These are phyloP conservation scores for Phoxinus phoxinus DNA, from an alignment of 2,113 vertebrate genomes.

Conservation along the genomic window DNA sequence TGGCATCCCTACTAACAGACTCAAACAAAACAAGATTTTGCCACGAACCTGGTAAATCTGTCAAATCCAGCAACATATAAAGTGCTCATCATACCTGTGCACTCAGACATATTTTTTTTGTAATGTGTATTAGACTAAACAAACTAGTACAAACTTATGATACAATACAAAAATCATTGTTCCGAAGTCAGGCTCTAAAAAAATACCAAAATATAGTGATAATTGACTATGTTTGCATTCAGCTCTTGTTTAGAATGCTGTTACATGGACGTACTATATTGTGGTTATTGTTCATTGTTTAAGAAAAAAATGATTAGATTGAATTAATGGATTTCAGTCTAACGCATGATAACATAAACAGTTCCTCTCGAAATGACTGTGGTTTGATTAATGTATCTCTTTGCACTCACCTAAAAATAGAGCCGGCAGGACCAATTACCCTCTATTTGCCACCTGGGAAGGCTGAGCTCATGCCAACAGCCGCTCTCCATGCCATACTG, in stretches of 20 bases:
- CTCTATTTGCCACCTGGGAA: conserved; percentile 48
- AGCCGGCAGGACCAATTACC: conserved; percentile 24
- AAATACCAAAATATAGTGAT: background rate
- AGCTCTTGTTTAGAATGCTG: background rate
- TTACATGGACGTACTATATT: background rate
- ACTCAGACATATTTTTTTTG: background rate
- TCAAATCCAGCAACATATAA: background rate
- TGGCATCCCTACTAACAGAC: background rate
- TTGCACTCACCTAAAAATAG: conserved; percentile 36
- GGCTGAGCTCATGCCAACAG: conserved; percentile 25
- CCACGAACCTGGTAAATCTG: background rate
- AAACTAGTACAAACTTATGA: background rate
- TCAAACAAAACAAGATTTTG: background rate
- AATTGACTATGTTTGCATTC: background rate
- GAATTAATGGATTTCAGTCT: background rate
- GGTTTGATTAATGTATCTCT: conserved; percentile 47
- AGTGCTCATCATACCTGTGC: too few relatives aligned
- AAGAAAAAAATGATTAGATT: conserved; percentile 5
- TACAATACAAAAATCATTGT: background rate
- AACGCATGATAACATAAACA: conserved; percentile 21
- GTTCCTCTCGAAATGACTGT: conserved; percentile 6
- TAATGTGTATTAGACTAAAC: background rate
- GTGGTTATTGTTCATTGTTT: background rate
- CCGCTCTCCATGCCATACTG: conserved; percentile 8
- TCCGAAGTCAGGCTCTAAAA: background rate